Evolutionary conservation across 2,888 invertebrate genomes (phyloP), one percentile per base, ranked within the genome.

Genomic region (Caenorhabditis virilis): DNA sequence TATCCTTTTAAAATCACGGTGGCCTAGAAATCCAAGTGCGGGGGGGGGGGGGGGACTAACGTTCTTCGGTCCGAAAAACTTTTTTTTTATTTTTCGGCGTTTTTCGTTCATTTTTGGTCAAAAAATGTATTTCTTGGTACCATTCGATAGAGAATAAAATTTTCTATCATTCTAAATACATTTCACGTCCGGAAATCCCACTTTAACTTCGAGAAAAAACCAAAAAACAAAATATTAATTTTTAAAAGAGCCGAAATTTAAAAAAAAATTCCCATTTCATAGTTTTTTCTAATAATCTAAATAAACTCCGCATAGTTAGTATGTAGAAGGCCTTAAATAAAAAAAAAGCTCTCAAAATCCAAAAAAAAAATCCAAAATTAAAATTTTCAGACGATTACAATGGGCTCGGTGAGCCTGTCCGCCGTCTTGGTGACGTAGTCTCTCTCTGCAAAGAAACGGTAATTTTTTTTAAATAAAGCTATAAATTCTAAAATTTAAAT

Each of bases 361-460:
- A 39, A 16, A 18, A 25, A 26, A 16, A n/a, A 18, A 22, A 20
- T 18, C 23, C 5, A 30, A 5, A 41, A 23, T 51, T 3, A 22
- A 26, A 43, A n/a, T 13, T 42, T 65, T 43, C 42, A 65, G 66
- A 66, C 16, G 66, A 66, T 46, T 66, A 60, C 53, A 51, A 59
- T 36, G 66, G 59, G 20, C 60, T 56, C 27, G 59, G 52, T 18
- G 49, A 49, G 41, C 60, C 66, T 16, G 20, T 42, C 13, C 52
- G 53, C 36, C 56, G 60, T 23, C 25, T 66, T 9, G 60, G 60
- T 16, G 66, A 66, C 33, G 53, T 60, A 2, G 60, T 66, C 2
- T 42, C 66, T 1, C 35, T 33, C 16, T 66, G 66, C 36, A 66
- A 66, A 47, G 66, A 60, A 30, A 61, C 60, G 45, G 66, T 66